Base-by-base conservation (phyloP, 2,888 invertebrate genomes). In the Rhaphigaster nebulosa region DNA sequence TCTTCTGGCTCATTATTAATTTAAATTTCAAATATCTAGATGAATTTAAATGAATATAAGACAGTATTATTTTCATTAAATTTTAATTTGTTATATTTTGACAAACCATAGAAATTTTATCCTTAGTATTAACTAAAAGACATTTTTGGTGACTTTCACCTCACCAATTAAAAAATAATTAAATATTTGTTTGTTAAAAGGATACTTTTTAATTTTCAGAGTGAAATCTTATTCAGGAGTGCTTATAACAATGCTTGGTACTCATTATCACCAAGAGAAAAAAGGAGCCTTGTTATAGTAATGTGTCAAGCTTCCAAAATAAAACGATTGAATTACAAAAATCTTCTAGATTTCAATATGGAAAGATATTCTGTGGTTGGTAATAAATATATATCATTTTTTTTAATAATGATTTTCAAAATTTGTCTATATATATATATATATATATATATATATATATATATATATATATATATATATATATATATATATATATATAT, bases 211-310 rank as follows among this genome's bases (percentile, higher is more conserved):
- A 13, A 34, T 54, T 89, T 89, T 18, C 29, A 89, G 89, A 70
- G 29, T 70, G 89, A 89, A 70, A 89, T 70, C 20, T 41, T 89
- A 65, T 89, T 89, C 10, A 65, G 23, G 41, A 89, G 89, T 34
- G 20, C 89, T 38, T 89, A 89, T 20, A 65, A 89, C 26, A 89
- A 65, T 89, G 70, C 89, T 29, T 89, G 89, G 89, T 89, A 89
- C 34, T 29, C 41, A 38, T 29, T 50, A 0, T 70, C 76, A 18
- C 56, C 41, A 52, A 26, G 76, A 89, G 89, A 89, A 41, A 65
- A 70, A 34, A 76, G 34, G 20, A 70, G 89, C 89, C 50, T 87
- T 52, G 29, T 54, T 23, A 29, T 54, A 87, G 1, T 54, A 15
- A 20, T 56, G 52, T 34, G 54, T 13, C 52, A 54, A 29, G 87